Base-by-base conservation (phyloP, 92 coral and sea anemone species). In the Phenganax marumi region DNA sequence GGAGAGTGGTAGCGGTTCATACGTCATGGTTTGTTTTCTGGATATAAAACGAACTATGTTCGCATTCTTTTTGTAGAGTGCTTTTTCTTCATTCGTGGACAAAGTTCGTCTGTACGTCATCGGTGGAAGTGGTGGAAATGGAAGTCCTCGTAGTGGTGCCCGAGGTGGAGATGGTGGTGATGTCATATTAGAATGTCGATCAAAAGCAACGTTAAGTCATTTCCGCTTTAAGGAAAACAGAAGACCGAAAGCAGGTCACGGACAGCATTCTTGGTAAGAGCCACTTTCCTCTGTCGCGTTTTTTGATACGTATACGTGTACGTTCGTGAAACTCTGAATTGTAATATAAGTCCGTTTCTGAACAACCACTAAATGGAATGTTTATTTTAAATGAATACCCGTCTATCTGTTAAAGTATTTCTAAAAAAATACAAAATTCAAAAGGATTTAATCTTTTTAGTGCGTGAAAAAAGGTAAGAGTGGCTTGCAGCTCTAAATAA, bases 111-210 rank as follows among this genome's bases (percentile, higher is more conserved):
- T 96, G 54, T 96, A 96, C 55, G 93, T 88, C 70, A 90, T 94
- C 52, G 99, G 93, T 21, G 99, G 99, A 54, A 86, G 91, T 89
- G 99, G 99, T 12, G 99, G 99, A 79, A 97, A 96, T 80, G 99
- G 97, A 43, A 92, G 96, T 4, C 87, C 89, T 76, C 86, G 81
- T 18, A 86, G 85, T 82, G 99, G 93, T 49, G 99, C 97, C 24
- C 84, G 93, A 57, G 99, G 99, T 23, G 99, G 97, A 54, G 92
- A 92, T 91, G 99, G 99, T 69, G 99, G 99, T 75, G 88, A 96
- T 62, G 92, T 96, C 51, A 78, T 96, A 12, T 61, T 91, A 52
- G 88, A 92, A 89, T 96, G 97, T 68, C 95, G 83, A 49, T 77
- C 86, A 57, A 82, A 81, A 51, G 97, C 92, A 10, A 88, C 82